These are phyloP conservation scores for Graptemys geographica DNA, from an alignment of 2,797 vertebrate species.

Conservation along the genomic window DNA sequence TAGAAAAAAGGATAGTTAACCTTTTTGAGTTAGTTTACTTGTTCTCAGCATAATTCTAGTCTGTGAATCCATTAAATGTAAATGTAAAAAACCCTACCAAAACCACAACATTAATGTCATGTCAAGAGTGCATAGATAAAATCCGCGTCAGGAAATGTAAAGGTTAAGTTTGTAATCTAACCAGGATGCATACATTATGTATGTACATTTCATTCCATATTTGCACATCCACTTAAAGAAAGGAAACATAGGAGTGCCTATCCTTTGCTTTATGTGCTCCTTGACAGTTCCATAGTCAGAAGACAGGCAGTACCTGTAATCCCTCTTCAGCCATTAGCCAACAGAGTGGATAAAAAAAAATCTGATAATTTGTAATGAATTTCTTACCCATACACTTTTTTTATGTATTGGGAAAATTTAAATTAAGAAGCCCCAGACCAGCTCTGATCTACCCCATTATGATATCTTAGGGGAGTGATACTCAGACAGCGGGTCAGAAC, in stretches of 20 bases:
- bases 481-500: neutral
- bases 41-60: neutral
- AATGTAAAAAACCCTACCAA: neutral
- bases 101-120: neutral
- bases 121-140: neutral
- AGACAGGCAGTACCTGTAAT: neutral
- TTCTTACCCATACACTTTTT: neutral
- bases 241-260: neutral
- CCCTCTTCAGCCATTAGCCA: neutral
- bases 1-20: slow-evolving; percentile 39
- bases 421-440: neutral
- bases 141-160: neutral
- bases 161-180: neutral
- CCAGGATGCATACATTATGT: neutral
- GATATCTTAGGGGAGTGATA: neutral
- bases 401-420: neutral
- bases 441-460: neutral
- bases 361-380: neutral
- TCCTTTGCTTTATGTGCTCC: neutral
- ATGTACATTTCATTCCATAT: neutral
- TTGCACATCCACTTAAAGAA: neutral
- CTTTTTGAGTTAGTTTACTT: slow-evolving; percentile 27
- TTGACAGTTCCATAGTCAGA: neutral
- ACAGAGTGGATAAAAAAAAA: neutral
- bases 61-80: neutral